Evolutionary conservation across 30 jellyfish, hydroid and myxozoan genomes (phyloP).

Genomic region (Phacellophora camtschatica): DNA sequence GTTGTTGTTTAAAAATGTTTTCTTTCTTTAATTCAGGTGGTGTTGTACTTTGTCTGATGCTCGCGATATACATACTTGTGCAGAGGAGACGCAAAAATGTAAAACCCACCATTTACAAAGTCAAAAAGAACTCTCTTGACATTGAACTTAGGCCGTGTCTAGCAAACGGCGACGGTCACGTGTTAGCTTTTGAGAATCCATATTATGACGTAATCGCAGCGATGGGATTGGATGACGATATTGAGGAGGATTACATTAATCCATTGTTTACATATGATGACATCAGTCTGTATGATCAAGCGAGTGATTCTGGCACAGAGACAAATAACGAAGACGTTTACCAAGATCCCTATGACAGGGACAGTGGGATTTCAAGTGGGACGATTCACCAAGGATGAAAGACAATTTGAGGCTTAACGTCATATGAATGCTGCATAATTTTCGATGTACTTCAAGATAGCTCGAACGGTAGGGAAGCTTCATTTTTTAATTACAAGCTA

Average conservation of each 20-base stretch:
- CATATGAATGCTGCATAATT: too few relatives aligned
- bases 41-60: constrained; percentile 6
- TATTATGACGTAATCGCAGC: constrained; percentile 99
- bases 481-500: too few relatives aligned
- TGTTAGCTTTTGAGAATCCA: constrained; percentile 92
- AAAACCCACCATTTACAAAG: constrained; percentile 75
- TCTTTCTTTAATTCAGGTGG: constrained; percentile 41
- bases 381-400: constrained; percentile 61
- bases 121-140: constrained; percentile 82
- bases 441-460: too few relatives aligned
- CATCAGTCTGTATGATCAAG: constrained; percentile 65
- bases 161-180: constrained; percentile 76
- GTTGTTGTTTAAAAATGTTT: neutral
- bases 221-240: constrained; percentile 98
- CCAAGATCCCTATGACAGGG: constrained; percentile 80
- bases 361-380: constrained; percentile 96
- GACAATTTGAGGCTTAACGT: too few relatives aligned
- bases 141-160: constrained; percentile 81
- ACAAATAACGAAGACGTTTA: constrained; percentile 72
- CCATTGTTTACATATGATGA: constrained; percentile 71
- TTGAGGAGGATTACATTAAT: constrained; percentile 91
- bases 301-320: constrained; percentile 75
- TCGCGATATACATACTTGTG: constrained; percentile 20
- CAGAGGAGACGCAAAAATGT: constrained; percentile 40
- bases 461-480: too few relatives aligned